Base-by-base conservation (phyloP, 2,888 invertebrate species). In the Thumatha senex region DNA sequence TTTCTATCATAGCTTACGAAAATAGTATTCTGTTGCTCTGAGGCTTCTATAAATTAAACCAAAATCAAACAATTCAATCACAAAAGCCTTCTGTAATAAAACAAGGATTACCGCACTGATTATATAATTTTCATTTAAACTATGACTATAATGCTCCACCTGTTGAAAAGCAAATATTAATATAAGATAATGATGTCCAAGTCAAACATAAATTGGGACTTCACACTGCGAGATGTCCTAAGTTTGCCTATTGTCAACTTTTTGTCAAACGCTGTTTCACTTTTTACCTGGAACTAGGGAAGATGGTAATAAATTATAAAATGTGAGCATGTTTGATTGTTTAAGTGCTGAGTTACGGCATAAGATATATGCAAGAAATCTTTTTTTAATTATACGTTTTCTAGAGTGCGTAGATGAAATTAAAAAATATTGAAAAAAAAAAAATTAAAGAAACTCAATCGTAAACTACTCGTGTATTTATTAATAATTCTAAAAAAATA, bases 161-260 rank as follows among this genome's bases (percentile, higher is more conserved):
- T 64, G 76, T 79, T 82, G 81, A 80, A 83, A 84, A 75, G 72
- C 63, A 84, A 86, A 88, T 83, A 86, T 86, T 86, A 80, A 75
- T 73, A 77, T 67, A 76, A 74, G 85, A 86, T 86, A 84, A 84
- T 78, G 75, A 73, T 59, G 56, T 63, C 68, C 70, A 70, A 72
- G 65, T 80, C 77, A 78, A 76, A 69, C 67, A 73, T 79, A 75
- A 88, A 84, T 86, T 78, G 85, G 80, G 81, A 82, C 78, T 76
- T 77, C 75, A 71, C 72, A 61, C 71, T 77, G 76, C 61, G 74
- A 76, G 74, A 74, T 63, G 68, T 61, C 51, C 77, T 86, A 85
- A 87, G 86, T 89, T 88, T 89, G 83, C 72, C 62, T 74, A 74
- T 72, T 74, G 83, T 84, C 84, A 83, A 82, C 81, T 63, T 59